These are phyloP conservation scores for Brassicogethes aeneus DNA, from an alignment of 2,888 invertebrate genomes.

Conservation along the genomic window DNA sequence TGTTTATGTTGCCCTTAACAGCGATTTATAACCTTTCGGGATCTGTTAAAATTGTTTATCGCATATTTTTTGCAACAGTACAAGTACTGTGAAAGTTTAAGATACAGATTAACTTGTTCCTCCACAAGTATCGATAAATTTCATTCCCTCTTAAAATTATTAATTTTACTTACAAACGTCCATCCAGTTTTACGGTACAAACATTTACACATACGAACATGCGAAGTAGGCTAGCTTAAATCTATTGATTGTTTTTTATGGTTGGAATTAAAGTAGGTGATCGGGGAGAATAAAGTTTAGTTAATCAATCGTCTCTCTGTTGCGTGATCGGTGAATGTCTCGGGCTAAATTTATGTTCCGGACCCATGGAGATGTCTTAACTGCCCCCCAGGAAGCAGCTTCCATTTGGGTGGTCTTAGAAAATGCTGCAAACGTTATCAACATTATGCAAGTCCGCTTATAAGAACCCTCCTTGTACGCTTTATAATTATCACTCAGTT, in stretches of 20 bases:
- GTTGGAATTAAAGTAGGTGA: too few species aligned
- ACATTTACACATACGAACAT: too few species aligned
- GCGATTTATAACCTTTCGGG: background rate
- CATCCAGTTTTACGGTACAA: too few species aligned
- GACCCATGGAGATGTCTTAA: conserved; percentile 36
- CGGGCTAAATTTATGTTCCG: conserved; percentile 36
- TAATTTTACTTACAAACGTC: too few species aligned
- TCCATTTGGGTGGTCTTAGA: conserved; percentile 35
- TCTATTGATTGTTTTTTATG: too few species aligned
- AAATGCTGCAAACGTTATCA: conserved; percentile 28
- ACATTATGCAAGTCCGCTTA: conserved; percentile 31
- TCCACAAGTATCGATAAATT: too few species aligned
- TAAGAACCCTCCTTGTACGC: too few species aligned
- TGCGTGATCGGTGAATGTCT: conserved; percentile 35
- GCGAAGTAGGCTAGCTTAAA: too few species aligned
- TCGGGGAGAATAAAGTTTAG: too few species aligned
- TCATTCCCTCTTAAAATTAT: too few species aligned
- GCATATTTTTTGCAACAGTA: background rate
- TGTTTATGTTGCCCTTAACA: background rate
- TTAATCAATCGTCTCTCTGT: conserved; percentile 34
- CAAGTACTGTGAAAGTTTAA: too few species aligned
- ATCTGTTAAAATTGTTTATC: background rate
- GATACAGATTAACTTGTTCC: too few species aligned
- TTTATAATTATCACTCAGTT: conserved; percentile 34
- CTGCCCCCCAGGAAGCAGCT: conserved; percentile 39